Base-by-base conservation (phyloP, 2,888 invertebrate genomes). In the Gandaritis pyraliata region DNA sequence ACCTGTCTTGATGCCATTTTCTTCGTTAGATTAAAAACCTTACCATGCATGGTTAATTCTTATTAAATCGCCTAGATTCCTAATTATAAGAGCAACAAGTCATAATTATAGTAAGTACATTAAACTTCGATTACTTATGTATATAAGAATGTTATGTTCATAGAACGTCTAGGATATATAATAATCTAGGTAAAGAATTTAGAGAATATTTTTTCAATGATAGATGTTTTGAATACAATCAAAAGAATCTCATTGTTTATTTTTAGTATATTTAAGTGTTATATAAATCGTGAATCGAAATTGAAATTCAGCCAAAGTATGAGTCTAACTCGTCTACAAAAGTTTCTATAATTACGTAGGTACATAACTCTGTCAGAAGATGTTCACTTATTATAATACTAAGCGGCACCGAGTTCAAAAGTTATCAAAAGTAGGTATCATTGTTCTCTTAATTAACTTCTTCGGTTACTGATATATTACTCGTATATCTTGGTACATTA, bases 241-340 rank as follows among this genome's bases (percentile, higher is more conserved):
- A 61, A 55, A 62, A 60, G 60, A 65, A 67, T 67, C 62, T 65
- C 65, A 52, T 38, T 33, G 5, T 30, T 23, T 36, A 39, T 47
- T 54, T 12, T 47, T 41, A 30, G 2, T 39, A 29, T 29, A 29
- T 29, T 29, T 29, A 2, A 29, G 29, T 33, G 33, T 2, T 0
- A 33, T 33, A 33, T 33, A 8, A 33, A 33, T 33, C 33, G 33
- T 33, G 0, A 33, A 8, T 33, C 15, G 4, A n/a, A 15, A 41
- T 41, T 43, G 15, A 43, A 43, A 13, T n/a, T 43, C 7, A 15
- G 16, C 43, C 8, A 15, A n/a, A 43, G 43, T 16, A 15, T 15
- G 43, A 43, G 38, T 38, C n/a, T 12, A 38, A 38, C 38, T 12
- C 12, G 38, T n/a, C 12, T 33, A 33, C 8, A 33, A 10, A 33